A percentile compares a stretch with the other conserved stretches of the same genome.
Evolutionary conservation across 1,140 invertebrate species (phyloP).

Genomic region (Drosophila pandora): DNA sequence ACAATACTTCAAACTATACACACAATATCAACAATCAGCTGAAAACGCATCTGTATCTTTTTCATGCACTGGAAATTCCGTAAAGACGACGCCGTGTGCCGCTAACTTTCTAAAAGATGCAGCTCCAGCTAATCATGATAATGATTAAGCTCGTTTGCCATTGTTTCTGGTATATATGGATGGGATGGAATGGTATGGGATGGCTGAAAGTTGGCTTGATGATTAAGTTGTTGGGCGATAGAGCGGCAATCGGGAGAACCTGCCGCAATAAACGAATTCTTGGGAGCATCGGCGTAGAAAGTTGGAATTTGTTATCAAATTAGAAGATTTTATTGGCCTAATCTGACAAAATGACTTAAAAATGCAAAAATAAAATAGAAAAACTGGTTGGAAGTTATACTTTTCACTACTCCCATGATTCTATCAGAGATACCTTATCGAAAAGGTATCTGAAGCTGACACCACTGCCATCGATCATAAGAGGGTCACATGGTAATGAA

Average conservation of each 20-base stretch:
- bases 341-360: background rate
- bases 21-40: conserved; percentile 40
- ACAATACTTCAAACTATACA: background rate
- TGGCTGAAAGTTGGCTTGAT: conserved; percentile 20
- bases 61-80: conserved; percentile 81
- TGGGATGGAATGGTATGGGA: too few species aligned
- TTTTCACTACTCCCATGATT: background rate
- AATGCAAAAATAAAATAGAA: background rate
- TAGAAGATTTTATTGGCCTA: background rate
- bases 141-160: conserved; percentile 51
- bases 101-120: conserved; percentile 79
- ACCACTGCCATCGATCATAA: conserved; percentile 30
- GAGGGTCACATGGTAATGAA: conserved; percentile 22
- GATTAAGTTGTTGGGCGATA: conserved; percentile 27
- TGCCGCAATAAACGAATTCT: background rate
- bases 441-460: background rate
- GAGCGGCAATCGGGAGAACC: background rate
- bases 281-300: background rate
- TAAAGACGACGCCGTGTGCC: conserved; percentile 64
- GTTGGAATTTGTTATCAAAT: background rate
- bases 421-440: conserved; percentile 11
- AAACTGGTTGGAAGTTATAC: too few species aligned
- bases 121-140: conserved; percentile 67
- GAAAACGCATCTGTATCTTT: conserved; percentile 78
- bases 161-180: conserved; percentile 16